Conservation (phyloP, 1,140 invertebrate species). For the Acromyrmex charruanus region DNA sequence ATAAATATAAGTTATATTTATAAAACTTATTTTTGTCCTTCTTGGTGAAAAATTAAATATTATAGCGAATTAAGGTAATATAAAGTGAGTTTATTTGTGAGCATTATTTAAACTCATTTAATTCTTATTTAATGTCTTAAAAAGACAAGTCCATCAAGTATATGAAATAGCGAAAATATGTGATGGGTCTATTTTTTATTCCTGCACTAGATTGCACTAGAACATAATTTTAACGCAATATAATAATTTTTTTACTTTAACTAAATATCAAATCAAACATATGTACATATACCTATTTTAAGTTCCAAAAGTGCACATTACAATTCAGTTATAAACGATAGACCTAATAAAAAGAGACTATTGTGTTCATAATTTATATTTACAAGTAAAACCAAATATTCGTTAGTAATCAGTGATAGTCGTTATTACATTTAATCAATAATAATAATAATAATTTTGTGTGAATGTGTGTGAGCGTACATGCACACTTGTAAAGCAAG, state of each 20-base stretch:
- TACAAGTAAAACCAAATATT: slow-evolving; percentile 19
- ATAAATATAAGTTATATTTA: not conserved
- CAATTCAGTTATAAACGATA: too few relatives aligned
- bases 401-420: not conserved
- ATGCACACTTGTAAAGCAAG: not conserved
- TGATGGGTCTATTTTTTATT: too few relatives aligned
- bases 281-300: too few relatives aligned
- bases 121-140: not conserved
- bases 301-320: too few relatives aligned
- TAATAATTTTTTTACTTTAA: too few relatives aligned
- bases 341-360: not conserved
- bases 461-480: not conserved
- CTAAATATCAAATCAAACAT: too few relatives aligned
- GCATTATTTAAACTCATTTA: not conserved
- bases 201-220: too few relatives aligned
- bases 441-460: slow-evolving; percentile 12
- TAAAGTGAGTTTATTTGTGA: not conserved
- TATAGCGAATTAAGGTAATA: not conserved
- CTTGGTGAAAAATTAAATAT: not conserved
- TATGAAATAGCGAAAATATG: not conserved
- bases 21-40: too few relatives aligned
- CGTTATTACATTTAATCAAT: not conserved
- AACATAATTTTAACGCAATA: too few relatives aligned
- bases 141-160: too few relatives aligned
- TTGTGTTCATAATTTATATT: slow-evolving; percentile 16